Base-by-base conservation (phyloP, 23 tunicate genomes). In the Trididemnum miniatum region DNA sequence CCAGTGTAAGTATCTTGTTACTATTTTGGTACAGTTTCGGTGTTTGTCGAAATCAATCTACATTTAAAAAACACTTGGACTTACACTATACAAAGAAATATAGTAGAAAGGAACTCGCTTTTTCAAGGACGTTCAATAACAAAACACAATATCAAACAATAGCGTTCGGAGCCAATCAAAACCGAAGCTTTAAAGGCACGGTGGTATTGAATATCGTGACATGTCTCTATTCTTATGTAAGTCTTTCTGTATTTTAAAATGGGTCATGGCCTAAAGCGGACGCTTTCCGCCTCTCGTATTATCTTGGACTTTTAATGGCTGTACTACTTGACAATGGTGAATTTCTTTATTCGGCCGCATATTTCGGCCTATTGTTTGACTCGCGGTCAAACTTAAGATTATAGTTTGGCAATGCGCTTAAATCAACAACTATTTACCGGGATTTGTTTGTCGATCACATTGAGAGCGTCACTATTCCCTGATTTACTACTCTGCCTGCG, bases 91-190 rank as follows among this genome's bases (percentile, higher is more conserved):
- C n/a, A n/a, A n/a, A n/a, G n/a, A n/a, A n/a, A n/a, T n/a, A n/a
- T n/a, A n/a, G n/a, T n/a, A n/a, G n/a, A n/a, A n/a, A n/a, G n/a
- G n/a, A n/a, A n/a, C n/a, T n/a, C n/a, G n/a, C n/a, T n/a, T n/a
- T n/a, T n/a, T 80, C 84, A 80, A 80, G 84, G 84, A 66, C 84
- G 40, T 65, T 80, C 84, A 80, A 65, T 37, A 65, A 44, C 64
- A 37, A 79, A 79, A 44, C 9, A 44, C 54, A 44, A 15, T 7
- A 15, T 9, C 54, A 44, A 44, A 44, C 54, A 44, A 44, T 44
- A 44, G n/a, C 15, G 15, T 44, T n/a, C 26, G 20, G 22, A 15
- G 29, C 4, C 22, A 62, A 62, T 62, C 67, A 62, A n/a, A 12
- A 4, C 26, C 15, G 29, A 62, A 12, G 67, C 22, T 62, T 62